phyloP scores from a whole-genome alignment of 2,113 vertebrate genomes.

The Pituophis catenifer region DNA sequence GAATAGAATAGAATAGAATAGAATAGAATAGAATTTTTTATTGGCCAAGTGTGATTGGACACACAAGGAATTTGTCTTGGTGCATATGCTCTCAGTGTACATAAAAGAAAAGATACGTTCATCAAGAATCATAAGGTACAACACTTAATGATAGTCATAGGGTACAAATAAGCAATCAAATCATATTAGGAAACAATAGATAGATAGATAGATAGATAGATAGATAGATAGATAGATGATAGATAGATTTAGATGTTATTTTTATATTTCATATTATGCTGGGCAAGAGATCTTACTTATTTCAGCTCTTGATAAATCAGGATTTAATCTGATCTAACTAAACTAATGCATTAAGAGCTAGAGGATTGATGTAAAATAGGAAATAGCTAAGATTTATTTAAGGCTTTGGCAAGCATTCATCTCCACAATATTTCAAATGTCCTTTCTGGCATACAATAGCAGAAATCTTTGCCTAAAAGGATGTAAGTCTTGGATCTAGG shows the following conservation, averaged over 20 bases:
- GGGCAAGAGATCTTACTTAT: not conserved
- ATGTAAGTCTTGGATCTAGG: not conserved
- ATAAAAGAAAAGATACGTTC: too few species aligned
- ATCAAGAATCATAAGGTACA: too few species aligned
- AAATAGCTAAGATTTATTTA: not conserved
- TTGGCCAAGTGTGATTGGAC: too few species aligned
- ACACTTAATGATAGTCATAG: too few species aligned
- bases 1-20: too few species aligned
- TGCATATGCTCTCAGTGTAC: too few species aligned
- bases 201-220: too few species aligned
- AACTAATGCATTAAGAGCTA: not conserved
- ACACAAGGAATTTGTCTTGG: too few species aligned
- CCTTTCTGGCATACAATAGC: not conserved
- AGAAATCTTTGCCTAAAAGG: not conserved
- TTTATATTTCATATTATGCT: not conserved
- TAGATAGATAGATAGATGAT: too few species aligned
- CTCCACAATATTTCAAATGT: not conserved
- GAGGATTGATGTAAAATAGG: not conserved
- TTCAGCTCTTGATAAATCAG: not conserved
- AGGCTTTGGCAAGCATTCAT: not conserved
- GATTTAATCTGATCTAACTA: not conserved
- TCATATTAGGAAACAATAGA: too few species aligned
- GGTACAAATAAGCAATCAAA: too few species aligned
- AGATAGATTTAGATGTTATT: not conserved
- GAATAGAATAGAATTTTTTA: too few species aligned